Percentiles rank a stretch among this genome's conserved stretches.
phyloP scores from a whole-genome alignment of 2,797 vertebrate species.

The Serranus cabrilla region DNA sequence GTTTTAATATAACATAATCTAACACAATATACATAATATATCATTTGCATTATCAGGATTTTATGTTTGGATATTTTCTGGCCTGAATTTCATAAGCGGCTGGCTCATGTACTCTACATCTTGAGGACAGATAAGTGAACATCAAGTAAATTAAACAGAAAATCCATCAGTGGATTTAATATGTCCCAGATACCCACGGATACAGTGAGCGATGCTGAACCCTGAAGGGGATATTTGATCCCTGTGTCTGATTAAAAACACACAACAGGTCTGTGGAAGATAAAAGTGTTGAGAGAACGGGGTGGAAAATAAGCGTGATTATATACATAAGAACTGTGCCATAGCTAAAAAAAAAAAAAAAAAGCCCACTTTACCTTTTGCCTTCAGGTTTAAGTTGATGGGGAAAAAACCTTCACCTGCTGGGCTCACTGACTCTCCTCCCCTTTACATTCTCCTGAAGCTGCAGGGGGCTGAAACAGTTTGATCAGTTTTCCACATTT shows the following conservation, averaged over 20 bases:
- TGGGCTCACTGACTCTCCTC: neutral
- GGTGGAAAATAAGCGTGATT: neutral
- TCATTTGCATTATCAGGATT: neutral
- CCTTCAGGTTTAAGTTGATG: neutral
- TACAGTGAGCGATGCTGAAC: neutral
- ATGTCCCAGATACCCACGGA: conserved; percentile 7
- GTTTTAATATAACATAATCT: too few relatives aligned
- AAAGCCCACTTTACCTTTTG: neutral
- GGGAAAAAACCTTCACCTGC: neutral
- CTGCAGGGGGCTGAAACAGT: neutral
- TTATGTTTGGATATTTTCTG: conserved; percentile 12
- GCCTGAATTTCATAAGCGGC: too few relatives aligned
- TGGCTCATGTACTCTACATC: neutral
- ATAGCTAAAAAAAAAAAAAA: conserved; percentile 7
- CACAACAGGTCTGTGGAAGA: neutral
- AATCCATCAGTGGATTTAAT: conserved; percentile 20
- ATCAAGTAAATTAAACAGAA: neutral
- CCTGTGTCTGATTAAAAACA: conserved; percentile 39
- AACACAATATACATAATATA: neutral
- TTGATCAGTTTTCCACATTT: neutral
- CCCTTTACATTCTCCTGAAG: neutral
- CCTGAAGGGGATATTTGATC: conserved; percentile 57
- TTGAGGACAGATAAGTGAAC: neutral
- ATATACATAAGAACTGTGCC: neutral
- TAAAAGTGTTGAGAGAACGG: neutral